A percentile compares a stretch with the other conserved stretches of the same genome.
Evolutionary conservation across 2,113 vertebrate species (phyloP).

Genomic region (Pardalotus punctatus): DNA sequence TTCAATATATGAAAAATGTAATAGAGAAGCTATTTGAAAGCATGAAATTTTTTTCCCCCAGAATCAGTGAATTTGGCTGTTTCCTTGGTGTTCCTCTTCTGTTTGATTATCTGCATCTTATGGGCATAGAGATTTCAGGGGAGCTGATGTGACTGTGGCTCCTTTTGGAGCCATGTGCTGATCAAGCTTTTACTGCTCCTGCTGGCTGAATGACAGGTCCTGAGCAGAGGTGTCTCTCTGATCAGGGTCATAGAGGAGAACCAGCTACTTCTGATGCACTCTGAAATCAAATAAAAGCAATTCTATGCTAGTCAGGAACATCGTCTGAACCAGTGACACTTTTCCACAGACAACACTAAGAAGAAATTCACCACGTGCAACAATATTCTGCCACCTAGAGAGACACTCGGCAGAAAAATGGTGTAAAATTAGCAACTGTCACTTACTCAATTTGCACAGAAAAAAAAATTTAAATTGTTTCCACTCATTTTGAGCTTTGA

Average conservation of each 20-base stretch:
- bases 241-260: neutral
- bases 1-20: neutral
- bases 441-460: conserved; percentile 2
- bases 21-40: neutral
- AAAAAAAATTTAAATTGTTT: conserved; percentile 5
- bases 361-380: neutral
- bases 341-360: neutral
- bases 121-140: neutral
- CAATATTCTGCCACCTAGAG: conserved; percentile 11
- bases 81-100: neutral
- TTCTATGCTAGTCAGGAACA: neutral
- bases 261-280: neutral
- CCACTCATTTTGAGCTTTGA: conserved; percentile 22
- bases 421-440: conserved; percentile 27
- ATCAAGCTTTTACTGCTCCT: neutral
- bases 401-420: conserved; percentile 18
- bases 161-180: neutral
- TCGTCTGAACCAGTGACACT: neutral
- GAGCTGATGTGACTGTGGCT: neutral
- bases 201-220: neutral
- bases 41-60: neutral
- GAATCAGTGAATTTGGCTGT: neutral
- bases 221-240: neutral
- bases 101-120: neutral
- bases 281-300: conserved; percentile 10